Base-by-base conservation (phyloP, 2,113 vertebrate genomes). In the Seriola rivoliana region DNA sequence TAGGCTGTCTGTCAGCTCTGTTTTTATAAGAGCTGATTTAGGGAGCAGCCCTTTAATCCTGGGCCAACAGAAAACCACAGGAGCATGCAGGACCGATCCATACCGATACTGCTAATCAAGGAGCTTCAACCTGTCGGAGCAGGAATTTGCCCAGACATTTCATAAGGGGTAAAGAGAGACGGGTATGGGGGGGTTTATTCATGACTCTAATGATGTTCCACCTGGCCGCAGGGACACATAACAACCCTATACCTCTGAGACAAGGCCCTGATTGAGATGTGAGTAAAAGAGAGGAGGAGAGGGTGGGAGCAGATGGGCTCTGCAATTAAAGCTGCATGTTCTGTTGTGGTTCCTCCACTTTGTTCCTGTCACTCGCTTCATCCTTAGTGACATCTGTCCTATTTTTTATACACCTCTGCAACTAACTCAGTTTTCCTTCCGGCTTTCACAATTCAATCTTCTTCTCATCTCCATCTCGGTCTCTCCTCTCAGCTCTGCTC, bases 21-120 rank as follows among this genome's bases (percentile, higher is more conserved):
- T 89, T 92, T 91, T 92, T 93, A 91, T 85, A 91, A 79, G 87
- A 81, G 76, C 78, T 91, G 91, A 92, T 93, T 93, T 91, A 92
- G 80, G 72, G 77, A 80, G 71, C 75, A 80, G 83, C 34, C 58
- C 85, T 88, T 81, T 86, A 78, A 83, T 88, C 84, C 73, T 54
- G 70, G 40, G 78, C 86, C 86, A 81, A 71, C 58, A 67, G 71
- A 64, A 72, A 84, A 85, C 52, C 71, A 50, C 66, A 4, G 76
- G 67, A 78, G 87, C 63, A 69, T 58, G 83, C 7, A 63, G 65
- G 50, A 60, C 74, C 13, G 44, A 66, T 65, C 72, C 50, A 65
- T 21, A 12, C 77, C 71, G 68, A 80, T 71, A 25, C 66, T 38
- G 78, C 78, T 80, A 77, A 86, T 76, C 75, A 38, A 89, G 59